These are phyloP conservation scores for Melipona beecheii DNA, from an alignment of 2,888 invertebrate genomes.

Conservation along the genomic window DNA sequence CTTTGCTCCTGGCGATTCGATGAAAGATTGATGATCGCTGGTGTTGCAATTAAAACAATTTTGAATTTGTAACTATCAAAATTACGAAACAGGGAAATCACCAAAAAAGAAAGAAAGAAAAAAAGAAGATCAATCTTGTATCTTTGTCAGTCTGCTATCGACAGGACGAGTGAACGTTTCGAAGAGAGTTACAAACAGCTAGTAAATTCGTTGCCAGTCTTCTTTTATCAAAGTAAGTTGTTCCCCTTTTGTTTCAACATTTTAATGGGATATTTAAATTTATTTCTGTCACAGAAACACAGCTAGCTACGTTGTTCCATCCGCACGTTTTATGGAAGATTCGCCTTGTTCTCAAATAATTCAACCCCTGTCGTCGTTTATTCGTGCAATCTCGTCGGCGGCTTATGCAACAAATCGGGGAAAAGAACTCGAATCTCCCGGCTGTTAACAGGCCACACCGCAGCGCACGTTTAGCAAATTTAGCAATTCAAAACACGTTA, in stretches of 20 bases:
- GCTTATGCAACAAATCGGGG: slow-evolving; percentile 17
- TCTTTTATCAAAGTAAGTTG: background rate
- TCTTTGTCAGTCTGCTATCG: background rate
- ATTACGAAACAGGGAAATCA: background rate
- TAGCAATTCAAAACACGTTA: slow-evolving; percentile 57
- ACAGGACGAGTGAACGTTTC: background rate
- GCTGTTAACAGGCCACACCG: background rate
- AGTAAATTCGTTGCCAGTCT: background rate
- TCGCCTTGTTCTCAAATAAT: slow-evolving; percentile 29
- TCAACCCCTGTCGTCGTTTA: slow-evolving; percentile 24
- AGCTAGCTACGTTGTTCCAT: too few relatives aligned
- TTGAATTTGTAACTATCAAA: background rate
- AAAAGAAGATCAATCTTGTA: background rate
- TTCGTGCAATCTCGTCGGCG: slow-evolving; percentile 18
- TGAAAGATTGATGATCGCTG: background rate
- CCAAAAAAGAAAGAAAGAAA: background rate
- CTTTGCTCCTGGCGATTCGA: background rate
- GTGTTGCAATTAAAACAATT: background rate
- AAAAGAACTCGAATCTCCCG: slow-evolving; percentile 12
- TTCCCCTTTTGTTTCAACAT: background rate
- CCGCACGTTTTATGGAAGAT: background rate
- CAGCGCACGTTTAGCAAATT: slow-evolving; percentile 32
- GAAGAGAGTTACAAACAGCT: background rate
- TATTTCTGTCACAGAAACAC: too few relatives aligned
- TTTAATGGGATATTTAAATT: background rate